phyloP scores from a whole-genome alignment of 1,140 invertebrate species.

The Nephotettix cincticeps region DNA sequence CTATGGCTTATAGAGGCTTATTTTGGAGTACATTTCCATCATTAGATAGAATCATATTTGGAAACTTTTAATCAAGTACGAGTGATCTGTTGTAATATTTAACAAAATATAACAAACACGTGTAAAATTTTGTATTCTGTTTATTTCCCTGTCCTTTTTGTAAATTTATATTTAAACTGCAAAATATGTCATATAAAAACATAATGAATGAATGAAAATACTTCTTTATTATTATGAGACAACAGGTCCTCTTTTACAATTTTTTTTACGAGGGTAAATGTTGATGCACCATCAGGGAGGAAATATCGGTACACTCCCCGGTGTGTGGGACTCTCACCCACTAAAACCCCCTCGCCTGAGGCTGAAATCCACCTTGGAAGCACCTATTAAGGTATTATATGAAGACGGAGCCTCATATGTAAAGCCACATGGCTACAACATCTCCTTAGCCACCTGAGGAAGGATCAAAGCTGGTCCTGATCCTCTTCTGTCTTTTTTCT shows the following conservation, averaged over 20 bases:
- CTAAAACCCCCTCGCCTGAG: no score
- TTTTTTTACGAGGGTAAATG: no score
- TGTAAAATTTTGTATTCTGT: not conserved
- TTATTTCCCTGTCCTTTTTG: not conserved
- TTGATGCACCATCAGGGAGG: no score
- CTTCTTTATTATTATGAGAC: not conserved
- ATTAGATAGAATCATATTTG: conserved; percentile 11
- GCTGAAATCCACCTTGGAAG: no score
- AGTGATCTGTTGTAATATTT: conserved; percentile 22
- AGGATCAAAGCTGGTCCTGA: no score
- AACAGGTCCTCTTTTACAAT: not conserved
- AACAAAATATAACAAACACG: conserved; percentile 20
- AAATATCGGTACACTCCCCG: no score
- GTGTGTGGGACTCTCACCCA: no score
- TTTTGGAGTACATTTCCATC: not conserved
- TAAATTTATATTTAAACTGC: not conserved
- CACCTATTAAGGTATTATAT: no score
- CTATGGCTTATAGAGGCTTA: not conserved
- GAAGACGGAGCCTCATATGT: not conserved
- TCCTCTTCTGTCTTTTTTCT: no score
- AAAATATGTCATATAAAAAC: not conserved
- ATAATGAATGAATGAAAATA: not conserved
- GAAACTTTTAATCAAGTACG: conserved; percentile 6
- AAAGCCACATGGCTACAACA: no score
- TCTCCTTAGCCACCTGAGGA: no score